These are phyloP conservation scores for Calliphora vomitoria DNA, from an alignment of 2,888 invertebrate genomes.

Conservation along the genomic window DNA sequence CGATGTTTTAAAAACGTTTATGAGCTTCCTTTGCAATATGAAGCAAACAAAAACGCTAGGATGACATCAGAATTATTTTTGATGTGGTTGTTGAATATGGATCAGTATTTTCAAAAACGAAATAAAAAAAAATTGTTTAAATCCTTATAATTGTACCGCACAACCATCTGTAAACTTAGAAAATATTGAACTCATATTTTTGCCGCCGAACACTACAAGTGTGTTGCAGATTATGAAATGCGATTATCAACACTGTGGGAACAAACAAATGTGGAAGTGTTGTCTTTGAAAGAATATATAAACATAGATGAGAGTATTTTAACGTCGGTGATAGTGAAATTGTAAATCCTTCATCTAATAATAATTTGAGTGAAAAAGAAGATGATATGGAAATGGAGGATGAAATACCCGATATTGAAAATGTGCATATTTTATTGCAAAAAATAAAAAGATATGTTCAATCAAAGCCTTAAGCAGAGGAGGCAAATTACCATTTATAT, in stretches of 20 bases:
- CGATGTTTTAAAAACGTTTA: conserved; percentile 29
- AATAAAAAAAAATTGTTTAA: conserved; percentile 7
- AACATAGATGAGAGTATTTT: background rate
- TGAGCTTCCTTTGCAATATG: conserved; percentile 2
- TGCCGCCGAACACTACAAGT: conserved; percentile 27
- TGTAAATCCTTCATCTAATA: conserved; percentile 1
- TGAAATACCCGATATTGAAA: background rate
- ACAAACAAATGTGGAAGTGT: background rate
- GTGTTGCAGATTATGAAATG: background rate
- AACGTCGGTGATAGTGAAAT: conserved; percentile 7
- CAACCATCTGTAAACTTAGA: background rate
- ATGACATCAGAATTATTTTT: conserved; percentile 20
- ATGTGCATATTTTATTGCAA: background rate
- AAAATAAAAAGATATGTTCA: background rate
- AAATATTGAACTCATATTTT: conserved; percentile 8
- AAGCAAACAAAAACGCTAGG: conserved; percentile 12
- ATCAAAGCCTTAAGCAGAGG: background rate
- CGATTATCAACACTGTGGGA: conserved; percentile 5
- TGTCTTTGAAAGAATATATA: conserved; percentile 1
- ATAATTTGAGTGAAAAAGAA: conserved; percentile 4
- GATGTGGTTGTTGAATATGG: conserved; percentile 7
- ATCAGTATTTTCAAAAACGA: background rate
- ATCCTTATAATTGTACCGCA: conserved; percentile 20
- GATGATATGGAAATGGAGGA: background rate
- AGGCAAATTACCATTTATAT: conserved; percentile 2